Conservation (phyloP, 2,113 vertebrate genomes). For the human (Homo sapiens) region GRCh38 chr5:170055001-170055500, state of each 20-base stretch:
- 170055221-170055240: background rate
- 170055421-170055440: background rate
- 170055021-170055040: background rate
- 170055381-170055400: constrained; percentile 90
- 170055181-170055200: background rate
- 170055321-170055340: constrained; percentile 96
- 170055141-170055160: background rate
- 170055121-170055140: background rate
- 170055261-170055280: accelerated
- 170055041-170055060: background rate
- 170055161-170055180: background rate
- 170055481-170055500: background rate
- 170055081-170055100: background rate
- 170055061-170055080: background rate
- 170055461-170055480: background rate
- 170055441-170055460: background rate
- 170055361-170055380: constrained; percentile 99
- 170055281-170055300: constrained; percentile 84
- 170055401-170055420: background rate
- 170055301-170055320: constrained; percentile 99
- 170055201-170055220: background rate
- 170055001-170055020: background rate
- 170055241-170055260: background rate
- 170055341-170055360: constrained; percentile 94
- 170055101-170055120: background rate